phyloP scores from a whole-genome alignment of 2,113 vertebrate genomes.

The Podarcis muralis region DNA sequence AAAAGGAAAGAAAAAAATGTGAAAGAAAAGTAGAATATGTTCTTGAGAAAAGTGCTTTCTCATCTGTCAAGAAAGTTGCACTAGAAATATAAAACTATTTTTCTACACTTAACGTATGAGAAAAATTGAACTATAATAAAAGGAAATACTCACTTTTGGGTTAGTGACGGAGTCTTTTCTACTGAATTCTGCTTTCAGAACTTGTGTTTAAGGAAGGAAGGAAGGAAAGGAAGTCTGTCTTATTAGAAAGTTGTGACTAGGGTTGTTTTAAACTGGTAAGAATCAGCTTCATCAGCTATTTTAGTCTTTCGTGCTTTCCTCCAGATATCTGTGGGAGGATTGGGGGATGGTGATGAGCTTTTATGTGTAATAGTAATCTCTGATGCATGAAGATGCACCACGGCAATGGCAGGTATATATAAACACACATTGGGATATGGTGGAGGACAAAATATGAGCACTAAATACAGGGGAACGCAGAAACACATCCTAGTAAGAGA shows the following conservation, averaged over 20 bases:
- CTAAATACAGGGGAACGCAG: neutral
- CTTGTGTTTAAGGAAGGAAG: neutral
- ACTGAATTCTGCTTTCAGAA: neutral
- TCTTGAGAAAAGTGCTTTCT: accelerated
- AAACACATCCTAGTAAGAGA: neutral
- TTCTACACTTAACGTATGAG: neutral
- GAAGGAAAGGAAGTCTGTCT: constrained; percentile 38
- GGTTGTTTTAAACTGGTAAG: constrained; percentile 27
- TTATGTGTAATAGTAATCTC: neutral
- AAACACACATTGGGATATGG: neutral
- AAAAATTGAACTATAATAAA: neutral
- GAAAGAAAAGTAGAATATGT: neutral
- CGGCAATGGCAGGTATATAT: neutral
- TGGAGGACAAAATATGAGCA: neutral
- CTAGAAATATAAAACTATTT: neutral
- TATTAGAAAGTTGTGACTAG: constrained; percentile 57
- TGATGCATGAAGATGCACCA: neutral
- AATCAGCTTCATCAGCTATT: constrained; percentile 43
- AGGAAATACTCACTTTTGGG: constrained; percentile 54
- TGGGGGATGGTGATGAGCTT: neutral
- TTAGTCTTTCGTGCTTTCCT: neutral
- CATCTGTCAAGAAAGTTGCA: neutral
- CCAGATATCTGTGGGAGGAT: neutral
- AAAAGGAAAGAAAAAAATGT: neutral
- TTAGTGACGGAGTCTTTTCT: neutral